phyloP scores from a whole-genome alignment of 2,797 vertebrate genomes.

The Catharus ustulatus region DNA sequence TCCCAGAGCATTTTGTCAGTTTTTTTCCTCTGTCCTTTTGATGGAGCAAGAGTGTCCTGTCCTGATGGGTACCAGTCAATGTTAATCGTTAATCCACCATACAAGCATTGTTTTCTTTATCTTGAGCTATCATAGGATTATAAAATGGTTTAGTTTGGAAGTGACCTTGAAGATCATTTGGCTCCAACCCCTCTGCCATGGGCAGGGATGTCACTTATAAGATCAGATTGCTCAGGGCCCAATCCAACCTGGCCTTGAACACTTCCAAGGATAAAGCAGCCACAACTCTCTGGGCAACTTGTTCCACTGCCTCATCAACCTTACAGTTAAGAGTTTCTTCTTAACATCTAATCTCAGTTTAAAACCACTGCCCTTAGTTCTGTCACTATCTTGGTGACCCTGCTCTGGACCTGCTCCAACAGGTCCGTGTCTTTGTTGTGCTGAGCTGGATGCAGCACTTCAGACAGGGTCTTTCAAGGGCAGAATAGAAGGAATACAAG shows the following conservation, averaged over 20 bases:
- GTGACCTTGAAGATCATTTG: not conserved
- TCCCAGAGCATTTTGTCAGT: not conserved
- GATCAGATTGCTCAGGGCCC: not conserved
- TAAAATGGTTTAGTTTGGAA: not conserved
- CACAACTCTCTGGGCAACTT: not conserved
- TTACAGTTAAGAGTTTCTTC: not conserved
- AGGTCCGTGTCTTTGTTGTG: not conserved
- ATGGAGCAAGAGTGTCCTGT: not conserved
- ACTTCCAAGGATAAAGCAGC: not conserved
- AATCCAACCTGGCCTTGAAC: not conserved
- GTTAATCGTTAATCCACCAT: not conserved
- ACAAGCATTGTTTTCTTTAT: not conserved
- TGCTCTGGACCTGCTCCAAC: not conserved
- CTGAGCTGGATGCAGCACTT: not conserved
- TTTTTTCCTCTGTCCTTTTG: not conserved
- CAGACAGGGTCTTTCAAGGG: rapidly evolving
- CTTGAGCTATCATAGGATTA: not conserved
- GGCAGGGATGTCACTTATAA: not conserved
- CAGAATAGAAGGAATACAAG: not conserved
- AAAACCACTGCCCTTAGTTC: not conserved
- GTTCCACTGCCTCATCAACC: not conserved
- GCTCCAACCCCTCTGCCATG: not conserved
- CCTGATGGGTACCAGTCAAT: not conserved
- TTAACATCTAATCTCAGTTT: not conserved
- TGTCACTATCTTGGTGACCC: not conserved